A percentile compares a stretch with the other conserved stretches of the same genome.
phyloP scores from a whole-genome alignment of 2,113 vertebrate genomes.

The Phrynocephalus versicolor region DNA sequence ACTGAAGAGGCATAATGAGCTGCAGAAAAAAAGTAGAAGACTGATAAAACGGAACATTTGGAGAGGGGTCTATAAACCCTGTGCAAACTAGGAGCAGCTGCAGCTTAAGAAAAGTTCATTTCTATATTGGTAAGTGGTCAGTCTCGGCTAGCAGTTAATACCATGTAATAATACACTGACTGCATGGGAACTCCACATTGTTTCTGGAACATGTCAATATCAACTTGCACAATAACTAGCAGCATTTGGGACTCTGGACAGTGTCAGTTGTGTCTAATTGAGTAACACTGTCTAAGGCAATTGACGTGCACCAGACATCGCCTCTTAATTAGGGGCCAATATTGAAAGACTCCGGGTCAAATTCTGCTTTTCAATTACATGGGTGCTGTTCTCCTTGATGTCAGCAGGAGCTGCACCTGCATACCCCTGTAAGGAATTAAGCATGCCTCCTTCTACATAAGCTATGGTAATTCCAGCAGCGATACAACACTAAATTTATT shows the following conservation, averaged over 20 bases:
- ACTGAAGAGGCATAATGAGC: neutral
- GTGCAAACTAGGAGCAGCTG: slow-evolving; percentile 34
- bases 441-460: slow-evolving; percentile 69
- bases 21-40: neutral
- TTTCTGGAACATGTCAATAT: slow-evolving; percentile 81
- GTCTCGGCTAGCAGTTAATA: slow-evolving; percentile 67
- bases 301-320: slow-evolving; percentile 82
- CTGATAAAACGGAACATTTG: neutral
- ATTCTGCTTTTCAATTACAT: slow-evolving; percentile 59
- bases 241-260: slow-evolving; percentile 77
- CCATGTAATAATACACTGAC: slow-evolving; percentile 66
- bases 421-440: slow-evolving; percentile 56
- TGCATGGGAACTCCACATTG: slow-evolving; percentile 53
- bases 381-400: slow-evolving; percentile 49
- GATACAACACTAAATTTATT: slow-evolving; percentile 76
- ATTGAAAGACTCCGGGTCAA: slow-evolving; percentile 75
- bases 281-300: slow-evolving; percentile 81
- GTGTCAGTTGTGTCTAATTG: slow-evolving; percentile 79
- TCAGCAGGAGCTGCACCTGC: slow-evolving; percentile 59
- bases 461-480: slow-evolving; percentile 73
- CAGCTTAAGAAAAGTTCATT: slow-evolving; percentile 37
- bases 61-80: slow-evolving; percentile 27
- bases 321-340: slow-evolving; percentile 76
- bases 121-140: slow-evolving; percentile 60
- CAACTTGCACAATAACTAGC: slow-evolving; percentile 81